Percentiles rank a stretch among this genome's conserved stretches.
These are phyloP conservation scores for Psilopsiagon aurifrons DNA, from an alignment of 2,113 vertebrate genomes.

Conservation along the genomic window DNA sequence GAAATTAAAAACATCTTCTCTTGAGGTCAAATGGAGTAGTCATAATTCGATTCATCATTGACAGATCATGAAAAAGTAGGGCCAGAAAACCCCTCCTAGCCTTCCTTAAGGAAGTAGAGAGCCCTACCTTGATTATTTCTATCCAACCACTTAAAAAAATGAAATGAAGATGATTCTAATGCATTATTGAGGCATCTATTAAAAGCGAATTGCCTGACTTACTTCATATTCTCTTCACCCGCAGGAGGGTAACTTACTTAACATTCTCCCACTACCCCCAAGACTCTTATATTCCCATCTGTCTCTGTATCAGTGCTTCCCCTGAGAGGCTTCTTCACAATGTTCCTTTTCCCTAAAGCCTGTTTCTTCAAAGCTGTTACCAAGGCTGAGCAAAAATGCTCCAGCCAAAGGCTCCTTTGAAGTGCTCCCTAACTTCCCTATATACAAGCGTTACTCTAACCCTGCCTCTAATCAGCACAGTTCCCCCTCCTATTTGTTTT, in stretches of 20 bases:
- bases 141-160: neutral
- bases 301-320: neutral
- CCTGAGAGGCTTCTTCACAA: neutral
- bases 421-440: neutral
- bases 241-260: neutral
- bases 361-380: neutral
- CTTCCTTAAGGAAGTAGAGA: neutral
- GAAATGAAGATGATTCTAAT: neutral
- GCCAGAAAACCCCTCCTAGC: neutral
- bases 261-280: neutral
- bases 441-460: neutral
- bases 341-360: neutral
- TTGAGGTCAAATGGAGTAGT: constrained; percentile 11
- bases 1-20: neutral
- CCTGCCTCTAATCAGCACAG: neutral
- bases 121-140: neutral
- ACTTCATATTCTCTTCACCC: neutral
- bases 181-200: neutral
- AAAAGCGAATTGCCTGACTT: neutral
- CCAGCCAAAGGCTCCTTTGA: neutral
- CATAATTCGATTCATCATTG: neutral
- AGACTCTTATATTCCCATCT: neutral
- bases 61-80: neutral
- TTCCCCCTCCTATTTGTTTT: neutral
- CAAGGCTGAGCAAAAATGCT: neutral